Evolutionary conservation across 2,888 invertebrate species (phyloP).

Genomic region (Syrphus vitripennis): DNA sequence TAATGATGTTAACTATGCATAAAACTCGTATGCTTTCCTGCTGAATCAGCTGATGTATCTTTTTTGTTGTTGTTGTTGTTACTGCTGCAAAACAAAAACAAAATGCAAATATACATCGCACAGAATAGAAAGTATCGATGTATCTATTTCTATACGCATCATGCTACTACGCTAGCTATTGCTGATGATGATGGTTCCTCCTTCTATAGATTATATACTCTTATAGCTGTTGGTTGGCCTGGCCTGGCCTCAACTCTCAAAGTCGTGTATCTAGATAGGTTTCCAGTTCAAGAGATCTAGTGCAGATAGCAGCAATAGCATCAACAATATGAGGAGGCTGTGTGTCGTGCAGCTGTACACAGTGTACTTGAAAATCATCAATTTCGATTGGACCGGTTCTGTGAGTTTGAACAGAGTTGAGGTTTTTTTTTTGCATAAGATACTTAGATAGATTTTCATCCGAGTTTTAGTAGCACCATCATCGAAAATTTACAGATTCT

Average conservation of each 20-base stretch:
- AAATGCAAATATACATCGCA: slow-evolving; percentile 34
- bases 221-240: slow-evolving; percentile 45
- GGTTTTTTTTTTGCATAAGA: slow-evolving; percentile 18
- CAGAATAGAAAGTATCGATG: slow-evolving; percentile 11
- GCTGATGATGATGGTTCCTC: not conserved
- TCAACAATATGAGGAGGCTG: slow-evolving; percentile 6
- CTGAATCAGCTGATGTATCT: slow-evolving; percentile 7
- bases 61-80: slow-evolving; percentile 16
- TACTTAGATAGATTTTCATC: slow-evolving; percentile 13
- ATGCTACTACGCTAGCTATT: not conserved
- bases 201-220: slow-evolving; percentile 32
- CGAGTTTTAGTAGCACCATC: slow-evolving; percentile 21
- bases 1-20: slow-evolving; percentile 19
- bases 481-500: slow-evolving; percentile 48
- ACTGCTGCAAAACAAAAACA: not conserved
- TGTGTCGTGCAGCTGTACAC: slow-evolving; percentile 13
- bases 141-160: slow-evolving; percentile 17
- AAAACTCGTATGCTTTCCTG: not conserved
- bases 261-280: slow-evolving; percentile 63
- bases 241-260: slow-evolving; percentile 15
- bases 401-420: not conserved
- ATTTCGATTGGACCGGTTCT: slow-evolving; percentile 64
- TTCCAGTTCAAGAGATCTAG: slow-evolving; percentile 68
- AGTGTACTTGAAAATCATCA: slow-evolving; percentile 58
- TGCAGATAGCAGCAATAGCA: slow-evolving; percentile 56